These are phyloP conservation scores for Xestia sexstrigata DNA, from an alignment of 2,888 invertebrate species.

Conservation along the genomic window DNA sequence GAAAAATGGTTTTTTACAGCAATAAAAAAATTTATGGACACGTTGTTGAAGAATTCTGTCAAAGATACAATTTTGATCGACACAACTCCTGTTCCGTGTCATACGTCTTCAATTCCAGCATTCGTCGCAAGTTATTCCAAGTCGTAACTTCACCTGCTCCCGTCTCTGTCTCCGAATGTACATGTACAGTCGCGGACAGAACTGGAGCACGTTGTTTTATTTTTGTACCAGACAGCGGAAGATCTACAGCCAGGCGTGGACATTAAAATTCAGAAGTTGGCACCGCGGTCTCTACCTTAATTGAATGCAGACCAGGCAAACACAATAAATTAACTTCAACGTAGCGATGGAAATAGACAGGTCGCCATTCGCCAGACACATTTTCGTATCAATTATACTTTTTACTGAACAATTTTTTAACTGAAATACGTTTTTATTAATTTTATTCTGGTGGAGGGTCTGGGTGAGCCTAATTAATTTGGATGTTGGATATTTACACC, in stretches of 20 bases:
- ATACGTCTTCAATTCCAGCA: not conserved
- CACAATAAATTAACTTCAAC: constrained; percentile 63
- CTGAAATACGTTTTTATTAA: constrained; percentile 55
- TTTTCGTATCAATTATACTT: constrained; percentile 57
- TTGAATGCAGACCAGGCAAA: constrained; percentile 66
- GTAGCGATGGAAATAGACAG: constrained; percentile 47
- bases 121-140: constrained; percentile 12
- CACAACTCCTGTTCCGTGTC: not conserved
- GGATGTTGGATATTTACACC: constrained; percentile 47
- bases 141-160: constrained; percentile 21
- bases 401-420: constrained; percentile 54
- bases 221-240: constrained; percentile 47
- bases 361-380: constrained; percentile 27
- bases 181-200: constrained; percentile 44
- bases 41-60: not conserved
- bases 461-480: constrained; percentile 62
- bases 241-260: constrained; percentile 50
- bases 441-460: constrained; percentile 27
- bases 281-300: constrained; percentile 55
- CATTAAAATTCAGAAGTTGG: constrained; percentile 73
- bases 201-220: constrained; percentile 56
- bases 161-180: constrained; percentile 37
- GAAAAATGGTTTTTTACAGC: not conserved
- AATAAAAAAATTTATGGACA: not conserved
- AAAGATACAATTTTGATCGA: not conserved